Base-by-base conservation (phyloP, 2,113 vertebrate species). In the Cryptomyrus ogoouensis region DNA sequence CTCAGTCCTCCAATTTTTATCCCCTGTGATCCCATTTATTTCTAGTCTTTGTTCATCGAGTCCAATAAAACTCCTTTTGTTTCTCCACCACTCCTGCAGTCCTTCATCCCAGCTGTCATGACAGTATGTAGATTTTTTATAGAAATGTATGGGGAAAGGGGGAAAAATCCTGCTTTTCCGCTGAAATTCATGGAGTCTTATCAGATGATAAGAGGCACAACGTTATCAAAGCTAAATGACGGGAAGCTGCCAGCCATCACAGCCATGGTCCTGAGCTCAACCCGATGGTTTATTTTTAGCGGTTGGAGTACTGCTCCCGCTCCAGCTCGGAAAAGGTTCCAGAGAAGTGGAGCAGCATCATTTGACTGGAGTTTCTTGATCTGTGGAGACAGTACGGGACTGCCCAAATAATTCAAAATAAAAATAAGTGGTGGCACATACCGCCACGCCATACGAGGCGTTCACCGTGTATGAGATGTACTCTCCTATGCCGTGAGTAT, bases 151-250 rank as follows among this genome's bases (percentile, higher is more conserved):
- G 5, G 47, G 83, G 21, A 86, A 19, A 15, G 49, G 6, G 6
- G 31, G 7, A 24, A 6, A 35, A 35, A 31, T 87, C 86, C n/a
- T 87, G 86, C 50, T 56, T 87, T 87, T 31, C 84, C 15, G 8
- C 13, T 58, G 21, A 53, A 87, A 56, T 39, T 50, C 27, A 13
- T 21, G 27, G 86, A 86, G 50, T 21, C 27, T 88, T 89, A 88
- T 90, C 70, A 88, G 66, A 83, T 89, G 62, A 27, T 88, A 89
- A 88, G 88, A 66, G 50, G 86, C 50, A 39, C 27, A 53, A 50
- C 31, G 50, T 39, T 35, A 87, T 87, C 49, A 87, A 39, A 87
- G 31, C 49, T 53, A 49, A 86, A 50, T 47, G 21, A 49, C 19
- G 3, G 9, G 83, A 47, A 27, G 44, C 19, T 39, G 74, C 74